Evolutionary conservation across 2,888 invertebrate genomes (phyloP), one percentile per base, ranked within the genome.

Genomic region (Cerastis rubricosa): DNA sequence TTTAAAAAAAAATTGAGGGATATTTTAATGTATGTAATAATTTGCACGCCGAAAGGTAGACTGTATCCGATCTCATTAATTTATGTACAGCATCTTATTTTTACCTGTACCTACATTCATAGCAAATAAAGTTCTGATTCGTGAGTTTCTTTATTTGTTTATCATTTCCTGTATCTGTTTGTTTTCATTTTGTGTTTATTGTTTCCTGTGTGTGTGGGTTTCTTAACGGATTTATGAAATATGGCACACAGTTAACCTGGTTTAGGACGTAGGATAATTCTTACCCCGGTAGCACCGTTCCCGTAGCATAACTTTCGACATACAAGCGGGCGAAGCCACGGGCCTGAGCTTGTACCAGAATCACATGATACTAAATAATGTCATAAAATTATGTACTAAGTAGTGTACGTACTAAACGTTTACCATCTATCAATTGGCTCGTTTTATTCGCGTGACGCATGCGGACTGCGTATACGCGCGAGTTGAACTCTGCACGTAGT

Each of bases 401-500:
- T 29, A 49, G 54, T 51, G 17, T n/a, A 49, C 9, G 22, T 22
- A 63, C 17, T 49, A 40, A 40, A 71, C 47, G 49, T 54, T 70
- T 57, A 35, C 25, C 65, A 49, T 25, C 29, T 35, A 71, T 70
- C 71, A 54, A 84, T 61, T 19, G 47, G 12, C 59, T 74, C 14
- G 47, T 54, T 51, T 71, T 47, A 35, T 54, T 77, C 29, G 68
- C 19, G 25, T 54, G 67, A 78, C 43, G 63, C 59, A 57, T 72
- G 43, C 29, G 54, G 43, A 12, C 51, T 61, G 54, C 54, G 47
- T 40, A 57, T 57, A 40, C 78, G 84, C 74, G 40, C 22, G 2
- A 17, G 17, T 64, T 80, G 84, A 74, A 84, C 84, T 74, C 66
- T 57, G 35, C 80, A 80, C 74, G 74, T 68, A 59, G 47, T 19